Percentiles rank a stretch among this genome's conserved stretches.
phyloP scores from a whole-genome alignment of 2,113 vertebrate species.

The Podocnemis expansa region DNA sequence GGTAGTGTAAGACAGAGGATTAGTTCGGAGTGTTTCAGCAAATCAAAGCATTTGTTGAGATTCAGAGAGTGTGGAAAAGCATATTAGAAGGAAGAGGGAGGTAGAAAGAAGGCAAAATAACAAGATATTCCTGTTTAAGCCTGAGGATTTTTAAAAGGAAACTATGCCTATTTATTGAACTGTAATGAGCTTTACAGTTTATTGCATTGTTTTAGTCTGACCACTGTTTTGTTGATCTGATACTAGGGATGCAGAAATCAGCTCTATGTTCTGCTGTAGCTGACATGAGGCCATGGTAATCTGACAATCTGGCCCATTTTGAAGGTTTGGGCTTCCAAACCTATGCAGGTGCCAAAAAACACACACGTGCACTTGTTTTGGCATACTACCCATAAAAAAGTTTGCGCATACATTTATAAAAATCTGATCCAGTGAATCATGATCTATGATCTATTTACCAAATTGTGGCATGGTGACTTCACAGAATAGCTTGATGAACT shows the following conservation, averaged over 20 bases:
- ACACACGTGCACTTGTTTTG: rapidly evolving
- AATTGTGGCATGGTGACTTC: not conserved
- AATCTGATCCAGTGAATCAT: not conserved
- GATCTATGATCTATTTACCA: not conserved
- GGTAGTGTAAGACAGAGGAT: too few species aligned
- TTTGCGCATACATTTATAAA: not conserved
- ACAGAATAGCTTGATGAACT: not conserved
- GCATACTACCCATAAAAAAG: not conserved
- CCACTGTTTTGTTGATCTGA: not conserved
- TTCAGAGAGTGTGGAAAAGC: too few species aligned
- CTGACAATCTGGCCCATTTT: not conserved
- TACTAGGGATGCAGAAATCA: not conserved
- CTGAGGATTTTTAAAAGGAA: not conserved
- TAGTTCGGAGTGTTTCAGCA: too few species aligned
- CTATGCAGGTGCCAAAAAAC: not conserved
- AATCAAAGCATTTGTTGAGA: too few species aligned
- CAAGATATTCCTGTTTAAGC: too few species aligned
- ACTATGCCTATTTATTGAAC: not conserved
- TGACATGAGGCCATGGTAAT: not conserved
- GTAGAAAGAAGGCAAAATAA: too few species aligned
- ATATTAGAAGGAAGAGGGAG: too few species aligned
- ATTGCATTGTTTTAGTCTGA: not conserved
- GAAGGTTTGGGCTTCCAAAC: not conserved
- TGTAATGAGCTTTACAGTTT: not conserved
- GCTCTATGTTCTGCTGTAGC: not conserved